A percentile compares a stretch with the other conserved stretches of the same genome.
Evolutionary conservation across 2,113 vertebrate genomes (phyloP).

Genomic region (Sprattus sprattus): DNA sequence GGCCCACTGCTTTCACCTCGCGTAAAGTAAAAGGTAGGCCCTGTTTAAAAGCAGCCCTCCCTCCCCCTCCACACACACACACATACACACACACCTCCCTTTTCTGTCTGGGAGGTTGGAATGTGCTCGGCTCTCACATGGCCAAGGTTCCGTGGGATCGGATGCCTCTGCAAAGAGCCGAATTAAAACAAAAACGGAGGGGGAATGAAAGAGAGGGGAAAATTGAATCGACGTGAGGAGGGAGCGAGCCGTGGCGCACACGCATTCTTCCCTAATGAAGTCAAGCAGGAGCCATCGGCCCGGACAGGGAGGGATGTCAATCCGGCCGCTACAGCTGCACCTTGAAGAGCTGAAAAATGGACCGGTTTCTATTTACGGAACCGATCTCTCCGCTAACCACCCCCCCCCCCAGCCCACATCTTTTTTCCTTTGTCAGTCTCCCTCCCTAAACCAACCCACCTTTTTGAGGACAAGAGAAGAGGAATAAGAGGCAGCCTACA

Average conservation of each 20-base stretch:
- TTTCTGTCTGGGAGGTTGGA: slow-evolving; percentile 42
- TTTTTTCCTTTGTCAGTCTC: background rate
- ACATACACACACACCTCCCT: background rate
- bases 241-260: slow-evolving; percentile 23
- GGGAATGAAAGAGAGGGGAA: slow-evolving; percentile 51
- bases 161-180: slow-evolving; percentile 53
- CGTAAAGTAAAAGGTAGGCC: background rate
- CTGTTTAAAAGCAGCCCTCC: background rate
- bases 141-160: slow-evolving; percentile 52
- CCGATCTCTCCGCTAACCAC: background rate
- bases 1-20: background rate
- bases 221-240: slow-evolving; percentile 36
- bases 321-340: slow-evolving; percentile 46
- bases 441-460: background rate
- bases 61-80: background rate
- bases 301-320: slow-evolving; percentile 54
- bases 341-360: slow-evolving; percentile 51
- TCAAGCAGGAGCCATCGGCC: slow-evolving; percentile 55
- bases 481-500: background rate
- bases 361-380: slow-evolving; percentile 52
- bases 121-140: slow-evolving; percentile 46
- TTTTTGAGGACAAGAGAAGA: background rate
- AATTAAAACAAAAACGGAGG: slow-evolving; percentile 59
- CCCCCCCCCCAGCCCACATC: background rate
- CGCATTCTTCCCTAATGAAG: slow-evolving; percentile 65